Evolutionary conservation across 2,113 vertebrate species (phyloP), one percentile per base, ranked within the genome.

Genomic region (Leptobrachium leishanense): DNA sequence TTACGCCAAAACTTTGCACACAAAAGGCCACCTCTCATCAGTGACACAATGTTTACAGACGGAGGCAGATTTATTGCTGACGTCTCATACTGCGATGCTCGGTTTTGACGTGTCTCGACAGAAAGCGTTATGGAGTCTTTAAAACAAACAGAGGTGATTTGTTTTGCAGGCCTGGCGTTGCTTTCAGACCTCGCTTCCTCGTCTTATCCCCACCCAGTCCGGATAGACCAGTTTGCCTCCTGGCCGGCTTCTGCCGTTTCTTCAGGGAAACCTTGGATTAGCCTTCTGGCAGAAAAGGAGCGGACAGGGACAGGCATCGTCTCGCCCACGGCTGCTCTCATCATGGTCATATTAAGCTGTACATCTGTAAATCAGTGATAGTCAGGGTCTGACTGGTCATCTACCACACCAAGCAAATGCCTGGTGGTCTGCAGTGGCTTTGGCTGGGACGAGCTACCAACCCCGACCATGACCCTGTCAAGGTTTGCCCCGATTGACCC

Each of bases 161-260:
- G 43, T 63, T 59, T 72, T 78, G 82, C 71, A 5, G 5, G n/a
- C 78, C 8, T 54, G 75, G 39, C 74, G 65, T 2, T 68, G 41
- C 0, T 53, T 82, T 74, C 59, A 62, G 10, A 1, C 46, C 75
- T 82, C 65, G n/a, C 13, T 4, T 42, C 7, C 55, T 46, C 13
- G 1, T 31, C 2, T 39, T n/a, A 31, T 2, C 76, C 69, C 76
- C 76, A 77, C 76, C 76, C 67, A 57, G 6, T 42, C 2, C 82
- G 76, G 55, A 74, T 42, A 80, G 43, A 72, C 11, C 3, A 77
- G 63, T 53, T 86, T 59, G 20, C 71, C 3, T 62, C 55, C 1
- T 65, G 42, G 83, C 2, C 2, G 46, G 66, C 70, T 68, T 43
- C 15, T 39, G 72, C 76, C 66, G 85, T 86, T 82, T 55, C 3